phyloP scores from a whole-genome alignment of 2,113 vertebrate species.

The Sturnus vulgaris region DNA sequence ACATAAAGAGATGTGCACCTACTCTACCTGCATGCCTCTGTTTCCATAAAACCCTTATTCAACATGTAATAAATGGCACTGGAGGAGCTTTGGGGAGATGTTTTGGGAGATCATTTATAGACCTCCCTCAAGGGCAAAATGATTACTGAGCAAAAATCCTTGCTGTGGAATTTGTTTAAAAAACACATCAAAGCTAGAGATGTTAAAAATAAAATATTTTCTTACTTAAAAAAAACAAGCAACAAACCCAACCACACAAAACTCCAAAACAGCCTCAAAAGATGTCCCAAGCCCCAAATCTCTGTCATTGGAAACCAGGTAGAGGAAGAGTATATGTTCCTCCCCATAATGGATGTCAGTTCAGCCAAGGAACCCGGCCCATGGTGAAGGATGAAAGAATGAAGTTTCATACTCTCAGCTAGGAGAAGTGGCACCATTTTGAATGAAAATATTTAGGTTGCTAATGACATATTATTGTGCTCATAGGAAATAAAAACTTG shows the following conservation, averaged over 20 bases:
- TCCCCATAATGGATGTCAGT: not conserved
- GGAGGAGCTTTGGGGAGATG: not conserved
- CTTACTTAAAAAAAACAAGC: rapidly evolving
- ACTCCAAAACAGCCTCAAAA: not conserved
- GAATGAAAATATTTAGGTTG: not conserved
- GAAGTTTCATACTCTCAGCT: not conserved
- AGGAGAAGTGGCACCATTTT: not conserved
- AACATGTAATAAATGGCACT: not conserved
- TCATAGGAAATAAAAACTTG: not conserved
- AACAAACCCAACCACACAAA: not conserved
- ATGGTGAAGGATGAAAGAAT: rapidly evolving
- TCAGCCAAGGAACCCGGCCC: not conserved
- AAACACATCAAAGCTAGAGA: not conserved
- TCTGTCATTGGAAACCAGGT: not conserved
- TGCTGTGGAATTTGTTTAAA: not conserved
- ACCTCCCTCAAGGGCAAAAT: not conserved
- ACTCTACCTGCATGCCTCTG: rapidly evolving
- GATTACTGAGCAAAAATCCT: not conserved
- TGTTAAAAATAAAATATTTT: not conserved
- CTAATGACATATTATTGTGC: not conserved
- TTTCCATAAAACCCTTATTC: not conserved
- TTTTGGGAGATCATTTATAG: not conserved
- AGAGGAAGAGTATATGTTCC: not conserved
- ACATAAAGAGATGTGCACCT: not conserved
- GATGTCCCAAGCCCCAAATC: not conserved